Evolutionary conservation across 2,113 vertebrate species (phyloP), one percentile per base, ranked within the genome.

Genomic region (Mixornis gularis): DNA sequence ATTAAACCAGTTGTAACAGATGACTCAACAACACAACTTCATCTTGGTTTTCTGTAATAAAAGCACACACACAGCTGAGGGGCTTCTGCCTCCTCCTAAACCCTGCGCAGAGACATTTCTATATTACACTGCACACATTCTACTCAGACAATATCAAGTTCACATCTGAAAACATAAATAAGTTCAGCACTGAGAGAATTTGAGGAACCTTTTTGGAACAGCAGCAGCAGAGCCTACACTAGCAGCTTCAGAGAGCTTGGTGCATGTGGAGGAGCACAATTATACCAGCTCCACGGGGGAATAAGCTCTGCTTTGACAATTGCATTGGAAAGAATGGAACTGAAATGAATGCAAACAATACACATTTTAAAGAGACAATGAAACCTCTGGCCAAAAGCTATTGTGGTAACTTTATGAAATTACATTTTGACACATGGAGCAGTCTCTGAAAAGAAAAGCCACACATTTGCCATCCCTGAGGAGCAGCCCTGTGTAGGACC

Each of bases 81-180:
- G 85, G 92, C 92, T 94, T 6, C 7, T 34, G 88, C 93, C 90
- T 92, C 89, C 95, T 91, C 88, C 88, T 96, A 93, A 79, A 72
- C 76, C 55, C 92, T 88, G 93, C 17, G 2, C 56, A 95, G 64
- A 90, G 78, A 92, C 82, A 70, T 73, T 80, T 84, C 84, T 95
- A 90, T 64, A 79, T 69, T 76, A 85, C 0, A 18, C 79, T 83
- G 90, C 66, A 95, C 60, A 69, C 71, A 62, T 48, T 73, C 79
- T 94, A 96, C 82, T 66, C 40, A 9, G 77, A 93, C 92, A 89
- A 92, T 71, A 96, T 51, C 84, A 88, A 86, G 51, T 63, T 83
- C 72, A 93, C 74, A 95, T 83, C 71, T 86, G 88, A 87, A 93
- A 92, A 89, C 63, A 70, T 85, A 81, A 87, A 20, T 64, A 90